Evolutionary conservation across 2,113 vertebrate genomes (phyloP).

Genomic region (Vicugna pacos): DNA sequence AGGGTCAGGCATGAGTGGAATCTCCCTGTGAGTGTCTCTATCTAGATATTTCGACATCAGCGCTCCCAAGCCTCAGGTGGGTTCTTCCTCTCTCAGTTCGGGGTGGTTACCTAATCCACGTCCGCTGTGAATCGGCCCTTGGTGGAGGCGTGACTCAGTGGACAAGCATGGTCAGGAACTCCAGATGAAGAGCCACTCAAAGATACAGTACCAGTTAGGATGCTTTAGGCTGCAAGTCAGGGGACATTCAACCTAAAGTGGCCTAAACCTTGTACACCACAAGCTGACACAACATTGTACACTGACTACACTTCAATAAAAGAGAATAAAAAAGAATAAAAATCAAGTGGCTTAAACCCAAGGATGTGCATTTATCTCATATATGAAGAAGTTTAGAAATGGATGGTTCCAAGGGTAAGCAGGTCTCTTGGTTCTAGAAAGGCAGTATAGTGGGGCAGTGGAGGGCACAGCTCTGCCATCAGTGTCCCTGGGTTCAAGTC

Average conservation of each 20-base stretch:
- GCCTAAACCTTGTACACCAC: neutral
- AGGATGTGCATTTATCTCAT: neutral
- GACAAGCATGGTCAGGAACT: accelerated
- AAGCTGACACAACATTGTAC: too few relatives aligned
- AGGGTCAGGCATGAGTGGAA: accelerated
- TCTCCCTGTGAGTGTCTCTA: neutral
- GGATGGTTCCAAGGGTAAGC: neutral
- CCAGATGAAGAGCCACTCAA: neutral
- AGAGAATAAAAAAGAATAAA: too few relatives aligned
- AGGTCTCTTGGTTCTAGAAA: neutral
- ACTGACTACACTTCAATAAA: too few relatives aligned
- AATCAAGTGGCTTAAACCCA: neutral
- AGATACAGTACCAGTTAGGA: accelerated
- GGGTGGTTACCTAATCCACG: neutral
- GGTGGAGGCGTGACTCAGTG: neutral
- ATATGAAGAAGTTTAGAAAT: neutral
- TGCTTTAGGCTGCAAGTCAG: neutral
- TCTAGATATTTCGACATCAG: neutral
- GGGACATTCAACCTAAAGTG: neutral
- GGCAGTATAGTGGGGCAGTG: accelerated
- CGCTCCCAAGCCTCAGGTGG: neutral
- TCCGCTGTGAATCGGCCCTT: neutral
- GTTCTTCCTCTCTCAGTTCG: neutral
- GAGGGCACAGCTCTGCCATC: neutral
- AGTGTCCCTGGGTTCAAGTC: neutral